Base-by-base conservation (phyloP, 1,140 invertebrate species). In the Aphaenogaster rudis region DNA sequence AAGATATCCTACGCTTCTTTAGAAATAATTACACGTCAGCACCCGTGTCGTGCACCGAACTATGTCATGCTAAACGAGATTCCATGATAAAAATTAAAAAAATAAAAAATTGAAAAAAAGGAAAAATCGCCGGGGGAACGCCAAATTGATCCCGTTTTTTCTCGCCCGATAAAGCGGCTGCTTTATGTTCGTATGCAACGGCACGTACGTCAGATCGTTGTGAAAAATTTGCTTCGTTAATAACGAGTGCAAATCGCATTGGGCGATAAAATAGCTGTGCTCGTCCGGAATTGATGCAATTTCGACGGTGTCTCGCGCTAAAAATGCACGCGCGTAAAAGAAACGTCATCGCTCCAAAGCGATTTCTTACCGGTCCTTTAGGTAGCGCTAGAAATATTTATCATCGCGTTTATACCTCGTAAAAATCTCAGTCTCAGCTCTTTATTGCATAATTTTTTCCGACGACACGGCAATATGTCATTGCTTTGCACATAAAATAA, bases 401-500 rank as follows among this genome's bases (percentile, higher is more conserved):
- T 82, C 67, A 11, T 45, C 52, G 39, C 28, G 42, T 74, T 82
- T 74, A 61, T 57, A 57, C 7, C 39, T 74, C 67, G 15, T 74
- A 74, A 74, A 42, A 82, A 82, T 82, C 42, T 72, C 52, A 42
- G 39, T 72, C 28, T 28, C 52, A 71, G 17, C 17, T 28, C 17
- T 82, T 82, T 74, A 48, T 61, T 74, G 80, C 80, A 74, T 74
- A 61, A 72, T 74, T 82, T 42, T 59, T 82, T 74, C 54, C 28
- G 28, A 17, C 13, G 21, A 33, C 33, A 42, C 17, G 33, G 33
- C 17, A 21, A 3, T 42, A 42, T 48, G 28, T 82, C 28, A 74
- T 15, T 48, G 39, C 0, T 33, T 17, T 50, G 13, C 1, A 52
- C 54, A 7, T 42, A 17, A 67, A 67, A 67, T 28, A 69, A 67